A percentile compares a stretch with the other conserved stretches of the same genome.
phyloP scores from a whole-genome alignment of 2,888 invertebrate genomes.

The Toxonevra muliebris region DNA sequence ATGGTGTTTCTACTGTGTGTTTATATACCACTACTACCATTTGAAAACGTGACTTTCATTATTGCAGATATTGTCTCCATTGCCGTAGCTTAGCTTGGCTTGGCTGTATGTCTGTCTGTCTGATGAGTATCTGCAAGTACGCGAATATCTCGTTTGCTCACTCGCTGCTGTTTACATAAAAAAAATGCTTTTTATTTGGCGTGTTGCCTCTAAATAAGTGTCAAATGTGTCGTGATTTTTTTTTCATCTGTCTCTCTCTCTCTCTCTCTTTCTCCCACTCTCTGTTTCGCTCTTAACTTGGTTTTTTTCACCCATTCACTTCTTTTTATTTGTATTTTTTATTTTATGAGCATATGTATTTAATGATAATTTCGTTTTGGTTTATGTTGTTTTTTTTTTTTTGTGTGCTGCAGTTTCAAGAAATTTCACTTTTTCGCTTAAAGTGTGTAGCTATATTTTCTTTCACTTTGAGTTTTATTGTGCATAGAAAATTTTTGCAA shows the following conservation, averaged over 20 bases:
- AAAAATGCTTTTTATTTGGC: background rate
- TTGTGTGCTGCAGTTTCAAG: too few relatives aligned
- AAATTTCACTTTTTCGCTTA: too few relatives aligned
- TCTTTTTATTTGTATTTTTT: too few relatives aligned
- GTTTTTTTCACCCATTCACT: background rate
- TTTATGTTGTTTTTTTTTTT: too few relatives aligned
- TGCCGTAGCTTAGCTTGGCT: background rate
- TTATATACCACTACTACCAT: background rate
- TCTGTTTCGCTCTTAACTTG: background rate
- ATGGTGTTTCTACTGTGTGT: too few relatives aligned
- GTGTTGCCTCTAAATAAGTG: background rate
- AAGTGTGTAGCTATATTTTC: too few relatives aligned
- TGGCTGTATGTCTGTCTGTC: conserved; percentile 4
- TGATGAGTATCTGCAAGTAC: too few relatives aligned
- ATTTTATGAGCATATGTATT: too few relatives aligned
- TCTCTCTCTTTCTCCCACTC: background rate
- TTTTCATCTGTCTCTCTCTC: background rate
- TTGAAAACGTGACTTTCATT: conserved; percentile 19
- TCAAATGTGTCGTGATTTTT: background rate
- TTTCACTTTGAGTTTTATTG: too few relatives aligned
- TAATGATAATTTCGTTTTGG: too few relatives aligned
- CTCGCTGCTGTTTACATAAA: background rate
- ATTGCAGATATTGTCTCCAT: background rate
- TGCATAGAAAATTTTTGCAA: too few relatives aligned
- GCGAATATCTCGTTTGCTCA: too few relatives aligned